Conservation (phyloP, 2,888 invertebrate genomes). For the Gymnoscelis rufifasciata region DNA sequence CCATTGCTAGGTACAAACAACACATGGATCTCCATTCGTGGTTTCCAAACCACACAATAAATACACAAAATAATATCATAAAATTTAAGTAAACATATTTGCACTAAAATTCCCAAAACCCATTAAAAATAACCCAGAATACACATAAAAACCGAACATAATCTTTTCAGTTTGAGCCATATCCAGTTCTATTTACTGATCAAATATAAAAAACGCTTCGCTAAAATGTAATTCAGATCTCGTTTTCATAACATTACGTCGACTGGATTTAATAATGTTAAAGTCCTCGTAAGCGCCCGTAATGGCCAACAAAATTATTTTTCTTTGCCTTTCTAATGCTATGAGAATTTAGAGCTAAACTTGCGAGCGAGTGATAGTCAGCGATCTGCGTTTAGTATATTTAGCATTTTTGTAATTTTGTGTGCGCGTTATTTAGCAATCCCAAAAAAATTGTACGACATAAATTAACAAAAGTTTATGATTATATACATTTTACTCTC, state of each 20-base stretch:
- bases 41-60: no score
- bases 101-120: no score
- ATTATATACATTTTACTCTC: no score
- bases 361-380: not conserved
- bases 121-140: not conserved
- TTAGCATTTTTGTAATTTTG: no score
- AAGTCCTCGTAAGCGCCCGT: slow-evolving; percentile 15
- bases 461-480: no score
- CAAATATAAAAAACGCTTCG: slow-evolving; percentile 12
- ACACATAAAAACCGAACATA: not conserved
- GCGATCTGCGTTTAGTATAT: not conserved
- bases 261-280: slow-evolving; percentile 24
- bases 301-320: slow-evolving; percentile 14
- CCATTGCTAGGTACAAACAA: no score
- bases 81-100: no score
- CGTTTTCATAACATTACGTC: slow-evolving; percentile 16
- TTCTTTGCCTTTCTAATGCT: slow-evolving; percentile 15
- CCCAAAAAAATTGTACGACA: no score
- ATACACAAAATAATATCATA: no score
- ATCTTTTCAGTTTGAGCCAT: not conserved
- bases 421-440: no score
- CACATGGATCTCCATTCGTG: no score
- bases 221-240: slow-evolving; percentile 12
- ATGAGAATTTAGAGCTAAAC: slow-evolving; percentile 13
- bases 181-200: slow-evolving; percentile 4